Conservation (phyloP, 2,888 invertebrate genomes). For the Eucera pruinosa region DNA sequence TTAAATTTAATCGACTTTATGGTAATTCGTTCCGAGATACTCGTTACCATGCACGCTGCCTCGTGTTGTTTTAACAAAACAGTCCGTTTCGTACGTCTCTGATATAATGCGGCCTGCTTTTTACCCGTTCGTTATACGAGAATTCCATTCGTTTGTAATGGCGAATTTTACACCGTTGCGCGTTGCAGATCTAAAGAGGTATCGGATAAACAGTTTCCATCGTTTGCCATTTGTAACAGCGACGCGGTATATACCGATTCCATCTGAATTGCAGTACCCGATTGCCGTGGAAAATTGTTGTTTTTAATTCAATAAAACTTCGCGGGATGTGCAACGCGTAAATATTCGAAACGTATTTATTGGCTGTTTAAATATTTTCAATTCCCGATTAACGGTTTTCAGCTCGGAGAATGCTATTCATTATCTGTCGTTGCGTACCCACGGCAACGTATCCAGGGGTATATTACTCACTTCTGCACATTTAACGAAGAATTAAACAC, state of each 20-base stretch:
- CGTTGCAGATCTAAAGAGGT: no score
- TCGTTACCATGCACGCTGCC: neutral
- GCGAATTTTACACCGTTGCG: neutral
- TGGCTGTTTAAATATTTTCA: neutral
- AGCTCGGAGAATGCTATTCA: neutral
- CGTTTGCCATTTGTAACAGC: no score
- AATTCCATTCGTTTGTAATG: neutral
- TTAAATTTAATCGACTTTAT: conserved; percentile 40
- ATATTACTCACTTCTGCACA: neutral
- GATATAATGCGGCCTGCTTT: neutral
- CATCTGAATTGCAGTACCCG: no score
- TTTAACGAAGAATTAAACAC: conserved; percentile 3
- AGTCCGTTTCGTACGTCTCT: neutral
- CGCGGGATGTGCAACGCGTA: neutral
- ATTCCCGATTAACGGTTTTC: neutral
- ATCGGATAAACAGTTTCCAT: no score
- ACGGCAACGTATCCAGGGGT: neutral
- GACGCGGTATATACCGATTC: no score
- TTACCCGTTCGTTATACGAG: no score
- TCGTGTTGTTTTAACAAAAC: conserved; percentile 2
- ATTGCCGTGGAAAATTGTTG: no score
- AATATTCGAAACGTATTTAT: neutral
- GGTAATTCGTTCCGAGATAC: conserved; percentile 8
- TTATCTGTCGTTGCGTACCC: neutral
- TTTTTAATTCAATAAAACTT: neutral